Conservation (phyloP, 30 jellyfish, hydroid and myxozoan genomes). For the Mastigias papua region DNA sequence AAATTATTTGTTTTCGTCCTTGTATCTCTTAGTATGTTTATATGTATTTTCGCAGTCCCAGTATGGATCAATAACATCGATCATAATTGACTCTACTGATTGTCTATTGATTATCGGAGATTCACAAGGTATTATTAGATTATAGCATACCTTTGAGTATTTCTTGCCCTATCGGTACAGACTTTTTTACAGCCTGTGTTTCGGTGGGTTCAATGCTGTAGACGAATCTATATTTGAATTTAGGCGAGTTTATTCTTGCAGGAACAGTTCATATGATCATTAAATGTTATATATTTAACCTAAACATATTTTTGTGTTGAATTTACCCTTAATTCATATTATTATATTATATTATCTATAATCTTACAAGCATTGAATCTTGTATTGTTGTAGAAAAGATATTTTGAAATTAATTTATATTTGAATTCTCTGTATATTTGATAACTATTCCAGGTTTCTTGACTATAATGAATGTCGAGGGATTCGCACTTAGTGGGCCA, state of each 20-base stretch:
- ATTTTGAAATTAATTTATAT: no score
- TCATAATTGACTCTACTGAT: constrained; percentile 61
- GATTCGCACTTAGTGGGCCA: constrained; percentile 75
- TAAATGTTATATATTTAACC: no score
- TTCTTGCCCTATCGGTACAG: background rate
- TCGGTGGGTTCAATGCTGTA: no score
- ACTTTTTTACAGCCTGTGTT: background rate
- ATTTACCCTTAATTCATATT: no score
- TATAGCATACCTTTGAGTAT: background rate
- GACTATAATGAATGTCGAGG: constrained; percentile 68
- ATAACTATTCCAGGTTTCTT: constrained; percentile 63
- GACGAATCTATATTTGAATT: no score
- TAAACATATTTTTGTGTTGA: no score
- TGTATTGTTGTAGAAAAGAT: background rate
- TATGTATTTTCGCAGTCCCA: constrained; percentile 38
- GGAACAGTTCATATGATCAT: no score
- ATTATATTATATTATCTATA: no score
- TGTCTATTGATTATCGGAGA: constrained; percentile 69
- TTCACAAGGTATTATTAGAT: constrained; percentile 58
- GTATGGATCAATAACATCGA: constrained; percentile 55
- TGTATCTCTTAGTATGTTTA: background rate
- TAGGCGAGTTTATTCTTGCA: no score
- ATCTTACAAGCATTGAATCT: no score
- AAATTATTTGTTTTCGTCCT: no score
- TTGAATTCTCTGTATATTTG: no score